These are phyloP conservation scores for Rosalia funebris DNA, from an alignment of 2,888 invertebrate genomes.

Conservation along the genomic window DNA sequence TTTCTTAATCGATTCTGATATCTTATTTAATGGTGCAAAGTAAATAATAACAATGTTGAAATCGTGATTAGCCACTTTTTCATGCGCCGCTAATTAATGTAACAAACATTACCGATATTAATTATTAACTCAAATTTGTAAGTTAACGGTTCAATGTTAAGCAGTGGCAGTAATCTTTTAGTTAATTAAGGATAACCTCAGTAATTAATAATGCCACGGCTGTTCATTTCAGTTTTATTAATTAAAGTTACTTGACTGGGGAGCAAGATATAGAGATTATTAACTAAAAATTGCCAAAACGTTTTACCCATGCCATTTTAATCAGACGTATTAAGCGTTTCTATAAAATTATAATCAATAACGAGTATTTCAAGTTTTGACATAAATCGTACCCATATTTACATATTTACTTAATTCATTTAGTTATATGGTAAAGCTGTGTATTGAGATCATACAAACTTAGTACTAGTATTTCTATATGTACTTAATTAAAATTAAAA, in stretches of 20 bases:
- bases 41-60: slow-evolving; percentile 1
- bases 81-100: not conserved
- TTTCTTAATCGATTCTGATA: not conserved
- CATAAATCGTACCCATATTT: too few relatives aligned
- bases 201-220: not conserved
- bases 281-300: too few relatives aligned
- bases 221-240: not conserved
- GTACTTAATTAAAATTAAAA: too few relatives aligned
- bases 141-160: not conserved
- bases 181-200: not conserved
- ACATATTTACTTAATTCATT: too few relatives aligned
- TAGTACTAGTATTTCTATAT: too few relatives aligned
- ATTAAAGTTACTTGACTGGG: not conserved
- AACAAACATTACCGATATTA: not conserved
- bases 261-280: too few relatives aligned
- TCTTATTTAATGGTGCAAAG: not conserved
- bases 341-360: too few relatives aligned
- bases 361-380: too few relatives aligned
- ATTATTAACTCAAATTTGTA: not conserved
- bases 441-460: too few relatives aligned
- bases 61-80: not conserved
- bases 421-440: too few relatives aligned
- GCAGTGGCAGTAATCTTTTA: not conserved
- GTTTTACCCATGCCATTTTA: too few relatives aligned
- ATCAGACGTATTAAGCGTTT: too few relatives aligned